phyloP scores from a whole-genome alignment of 2,113 vertebrate genomes.

The Equus quagga region DNA sequence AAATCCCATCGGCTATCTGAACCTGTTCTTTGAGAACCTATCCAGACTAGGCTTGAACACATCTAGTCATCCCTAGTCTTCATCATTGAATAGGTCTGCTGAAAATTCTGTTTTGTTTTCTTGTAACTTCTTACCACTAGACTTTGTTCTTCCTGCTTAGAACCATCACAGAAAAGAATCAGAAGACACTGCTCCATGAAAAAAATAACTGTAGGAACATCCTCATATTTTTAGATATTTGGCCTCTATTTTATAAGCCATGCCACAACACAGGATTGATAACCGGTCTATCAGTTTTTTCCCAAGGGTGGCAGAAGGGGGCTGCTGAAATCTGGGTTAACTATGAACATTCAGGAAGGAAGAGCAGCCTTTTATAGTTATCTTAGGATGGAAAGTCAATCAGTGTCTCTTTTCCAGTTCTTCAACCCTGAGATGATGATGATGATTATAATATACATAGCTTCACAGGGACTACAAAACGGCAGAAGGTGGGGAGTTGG shows the following conservation, averaged over 20 bases:
- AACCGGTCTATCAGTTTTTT: background rate
- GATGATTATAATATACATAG: background rate
- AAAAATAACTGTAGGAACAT: background rate
- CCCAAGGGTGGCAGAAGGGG: background rate
- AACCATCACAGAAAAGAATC: background rate
- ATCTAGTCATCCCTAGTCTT: background rate
- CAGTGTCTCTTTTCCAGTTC: background rate
- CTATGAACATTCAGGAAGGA: background rate
- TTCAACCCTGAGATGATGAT: background rate
- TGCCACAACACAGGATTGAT: background rate
- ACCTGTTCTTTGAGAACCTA: background rate
- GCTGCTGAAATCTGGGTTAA: background rate
- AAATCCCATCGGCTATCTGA: background rate
- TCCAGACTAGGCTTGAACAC: background rate
- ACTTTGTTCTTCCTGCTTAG: background rate
- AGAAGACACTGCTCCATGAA: background rate
- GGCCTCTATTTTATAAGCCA: background rate
- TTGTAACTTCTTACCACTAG: background rate
- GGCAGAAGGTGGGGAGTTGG: too few species aligned
- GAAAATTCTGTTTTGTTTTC: constrained; percentile 29
- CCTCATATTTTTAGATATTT: constrained; percentile 23
- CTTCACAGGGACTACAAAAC: background rate
- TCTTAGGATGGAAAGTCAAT: constrained; percentile 10
- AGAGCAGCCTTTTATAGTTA: background rate
- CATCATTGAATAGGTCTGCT: background rate